Conservation (phyloP, 2,888 invertebrate species). For the Cheilosia soror region DNA sequence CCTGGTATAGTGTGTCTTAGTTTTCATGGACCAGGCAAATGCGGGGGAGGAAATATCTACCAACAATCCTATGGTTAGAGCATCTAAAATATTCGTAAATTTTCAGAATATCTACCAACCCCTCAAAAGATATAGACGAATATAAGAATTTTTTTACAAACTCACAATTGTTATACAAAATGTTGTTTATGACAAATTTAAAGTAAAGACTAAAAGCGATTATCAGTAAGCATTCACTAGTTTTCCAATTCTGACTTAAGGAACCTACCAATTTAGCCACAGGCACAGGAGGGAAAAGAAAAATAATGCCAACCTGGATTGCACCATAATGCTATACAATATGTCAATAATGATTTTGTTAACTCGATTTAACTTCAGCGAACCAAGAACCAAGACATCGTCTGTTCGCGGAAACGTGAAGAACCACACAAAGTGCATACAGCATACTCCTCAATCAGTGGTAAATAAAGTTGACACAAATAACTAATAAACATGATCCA, state of each 20-base stretch:
- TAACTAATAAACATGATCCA: conserved; percentile 73
- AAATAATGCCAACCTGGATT: conserved; percentile 1
- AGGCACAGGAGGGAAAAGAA: neutral
- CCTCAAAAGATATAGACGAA: too few relatives aligned
- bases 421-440: conserved; percentile 69
- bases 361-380: conserved; percentile 60
- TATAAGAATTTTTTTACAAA: too few relatives aligned
- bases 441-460: conserved; percentile 56
- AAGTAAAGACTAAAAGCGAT: too few relatives aligned
- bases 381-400: conserved; percentile 45
- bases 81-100: too few relatives aligned
- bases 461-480: conserved; percentile 69
- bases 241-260: too few relatives aligned
- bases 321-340: conserved; percentile 42
- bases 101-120: too few relatives aligned
- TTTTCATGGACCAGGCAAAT: too few relatives aligned
- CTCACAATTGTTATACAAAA: too few relatives aligned
- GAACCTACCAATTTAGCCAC: neutral
- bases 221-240: too few relatives aligned
- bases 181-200: too few relatives aligned
- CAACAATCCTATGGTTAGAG: too few relatives aligned
- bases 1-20: neutral
- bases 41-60: too few relatives aligned
- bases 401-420: conserved; percentile 53
- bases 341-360: conserved; percentile 62